These are phyloP conservation scores for Mantis religiosa DNA, from an alignment of 2,888 invertebrate genomes.

Conservation along the genomic window DNA sequence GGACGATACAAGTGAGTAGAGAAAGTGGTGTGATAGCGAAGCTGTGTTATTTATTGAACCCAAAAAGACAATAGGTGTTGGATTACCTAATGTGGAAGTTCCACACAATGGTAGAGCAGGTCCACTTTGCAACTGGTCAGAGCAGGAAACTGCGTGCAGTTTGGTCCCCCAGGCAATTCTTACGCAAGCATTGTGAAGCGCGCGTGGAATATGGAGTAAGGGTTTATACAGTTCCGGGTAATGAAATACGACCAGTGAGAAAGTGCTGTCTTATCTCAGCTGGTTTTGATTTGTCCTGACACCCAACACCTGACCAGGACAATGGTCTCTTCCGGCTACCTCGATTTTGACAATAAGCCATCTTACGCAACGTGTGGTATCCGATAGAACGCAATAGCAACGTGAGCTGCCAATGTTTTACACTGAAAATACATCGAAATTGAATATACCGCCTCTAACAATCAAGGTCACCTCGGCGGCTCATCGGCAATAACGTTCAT, in stretches of 20 bases:
- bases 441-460: too few species aligned
- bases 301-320: background rate
- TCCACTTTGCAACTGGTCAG: background rate
- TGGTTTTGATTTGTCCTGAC: background rate
- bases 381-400: too few species aligned
- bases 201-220: background rate
- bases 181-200: background rate
- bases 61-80: too few species aligned
- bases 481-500: too few species aligned
- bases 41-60: too few species aligned
- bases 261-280: background rate
- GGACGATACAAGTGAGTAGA: too few species aligned
- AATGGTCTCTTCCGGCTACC: background rate
- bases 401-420: too few species aligned
- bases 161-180: background rate
- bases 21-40: too few species aligned
- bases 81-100: too few species aligned
- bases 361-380: too few species aligned
- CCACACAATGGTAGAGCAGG: background rate
- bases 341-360: background rate
- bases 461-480: too few species aligned
- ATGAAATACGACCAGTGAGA: background rate
- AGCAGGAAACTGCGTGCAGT: background rate
- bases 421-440: too few species aligned
- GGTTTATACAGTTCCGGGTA: background rate